Percentiles rank a stretch among this genome's conserved stretches.
phyloP scores from a whole-genome alignment of 92 coral and sea anemone genomes.

The Paramuricea clavata region DNA sequence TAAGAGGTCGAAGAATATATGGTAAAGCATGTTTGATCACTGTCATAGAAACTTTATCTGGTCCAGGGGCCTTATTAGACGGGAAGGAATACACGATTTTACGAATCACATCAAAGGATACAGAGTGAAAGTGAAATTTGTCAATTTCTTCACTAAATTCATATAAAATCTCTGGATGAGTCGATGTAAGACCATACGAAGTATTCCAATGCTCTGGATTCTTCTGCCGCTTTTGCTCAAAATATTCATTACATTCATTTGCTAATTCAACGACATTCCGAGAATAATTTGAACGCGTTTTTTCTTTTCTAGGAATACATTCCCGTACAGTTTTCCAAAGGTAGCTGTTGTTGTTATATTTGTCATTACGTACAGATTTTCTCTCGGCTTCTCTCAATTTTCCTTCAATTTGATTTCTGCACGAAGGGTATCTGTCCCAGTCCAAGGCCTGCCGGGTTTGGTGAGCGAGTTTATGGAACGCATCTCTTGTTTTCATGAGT shows the following conservation, averaged over 20 bases:
- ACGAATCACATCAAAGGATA: slow-evolving; percentile 30
- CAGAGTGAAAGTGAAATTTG: slow-evolving; percentile 5
- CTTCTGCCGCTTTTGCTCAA: slow-evolving; percentile 33
- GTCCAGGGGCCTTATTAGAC: slow-evolving; percentile 41
- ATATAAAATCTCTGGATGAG: not conserved
- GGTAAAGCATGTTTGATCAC: slow-evolving; percentile 38
- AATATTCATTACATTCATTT: slow-evolving; percentile 54
- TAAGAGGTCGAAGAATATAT: slow-evolving; percentile 24
- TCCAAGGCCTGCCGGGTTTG: slow-evolving; percentile 54
- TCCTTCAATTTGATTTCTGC: slow-evolving; percentile 45
- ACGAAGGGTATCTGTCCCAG: slow-evolving; percentile 53
- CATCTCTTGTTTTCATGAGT: slow-evolving; percentile 47
- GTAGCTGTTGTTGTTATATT: slow-evolving; percentile 39
- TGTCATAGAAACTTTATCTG: slow-evolving; percentile 32
- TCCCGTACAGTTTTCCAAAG: slow-evolving; percentile 50
- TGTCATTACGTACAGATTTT: slow-evolving; percentile 57
- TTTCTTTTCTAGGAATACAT: slow-evolving; percentile 48
- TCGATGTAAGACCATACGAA: not conserved
- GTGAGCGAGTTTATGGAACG: slow-evolving; percentile 52
- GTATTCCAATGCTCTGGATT: slow-evolving; percentile 14
- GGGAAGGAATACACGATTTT: slow-evolving; percentile 40
- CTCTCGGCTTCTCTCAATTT: slow-evolving; percentile 61
- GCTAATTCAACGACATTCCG: slow-evolving; percentile 55
- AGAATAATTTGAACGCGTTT: slow-evolving; percentile 45
- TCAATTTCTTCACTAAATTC: not conserved